Percentiles rank a stretch among this genome's conserved stretches.
Evolutionary conservation across 2,113 vertebrate species (phyloP).

Genomic region (Mionectes macconnelli): DNA sequence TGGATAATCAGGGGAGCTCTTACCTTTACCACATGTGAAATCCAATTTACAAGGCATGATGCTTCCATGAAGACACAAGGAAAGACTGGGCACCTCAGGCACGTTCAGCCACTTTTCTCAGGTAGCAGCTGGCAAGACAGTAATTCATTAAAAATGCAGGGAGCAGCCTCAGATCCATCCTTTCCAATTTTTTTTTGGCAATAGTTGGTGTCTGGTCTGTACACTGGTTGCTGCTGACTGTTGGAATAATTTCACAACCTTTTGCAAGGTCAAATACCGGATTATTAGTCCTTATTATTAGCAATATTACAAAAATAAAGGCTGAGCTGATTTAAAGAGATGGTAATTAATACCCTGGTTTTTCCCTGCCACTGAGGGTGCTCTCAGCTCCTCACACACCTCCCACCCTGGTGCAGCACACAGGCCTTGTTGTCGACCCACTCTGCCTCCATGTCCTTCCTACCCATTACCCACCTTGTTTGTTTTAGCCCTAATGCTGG

Average conservation of each 20-base stretch:
- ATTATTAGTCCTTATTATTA: not conserved
- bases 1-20: constrained; percentile 70
- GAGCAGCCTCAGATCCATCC: not conserved
- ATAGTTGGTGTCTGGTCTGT: not conserved
- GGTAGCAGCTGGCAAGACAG: not conserved
- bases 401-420: not conserved
- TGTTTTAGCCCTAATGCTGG: not conserved
- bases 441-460: not conserved
- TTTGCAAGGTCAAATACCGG: not conserved
- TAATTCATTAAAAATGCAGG: not conserved
- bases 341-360: not conserved
- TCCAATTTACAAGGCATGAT: not conserved
- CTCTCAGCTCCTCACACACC: constrained; percentile 63
- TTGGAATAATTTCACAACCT: not conserved
- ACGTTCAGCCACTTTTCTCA: not conserved
- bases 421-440: not conserved
- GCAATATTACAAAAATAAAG: not conserved
- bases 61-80: not conserved
- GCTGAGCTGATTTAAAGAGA: not conserved
- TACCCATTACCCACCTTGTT: accelerated
- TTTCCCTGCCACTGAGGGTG: constrained; percentile 62
- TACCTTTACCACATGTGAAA: not conserved
- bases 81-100: not conserved
- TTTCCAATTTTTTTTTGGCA: not conserved
- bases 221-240: not conserved